These are phyloP conservation scores for Leptopilina clavipes DNA, from an alignment of 1,140 invertebrate species.

Conservation along the genomic window DNA sequence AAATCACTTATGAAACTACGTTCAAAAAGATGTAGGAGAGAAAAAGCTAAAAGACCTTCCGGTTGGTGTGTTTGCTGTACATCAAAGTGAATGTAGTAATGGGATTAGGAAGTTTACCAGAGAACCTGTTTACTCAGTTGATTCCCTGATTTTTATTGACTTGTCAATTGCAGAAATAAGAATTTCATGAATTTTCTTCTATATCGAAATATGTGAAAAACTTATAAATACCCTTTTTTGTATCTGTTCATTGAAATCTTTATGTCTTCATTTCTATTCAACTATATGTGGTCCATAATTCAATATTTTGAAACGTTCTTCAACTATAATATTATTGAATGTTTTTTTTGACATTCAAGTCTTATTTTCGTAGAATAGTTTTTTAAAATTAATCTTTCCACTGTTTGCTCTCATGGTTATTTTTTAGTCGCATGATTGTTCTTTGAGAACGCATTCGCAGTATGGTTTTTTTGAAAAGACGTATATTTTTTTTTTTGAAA, in stretches of 20 bases:
- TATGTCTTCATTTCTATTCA: too few relatives aligned
- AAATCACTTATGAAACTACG: constrained; percentile 1
- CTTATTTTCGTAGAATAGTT: background rate
- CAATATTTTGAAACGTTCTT: too few relatives aligned
- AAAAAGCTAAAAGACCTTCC: constrained; percentile 10
- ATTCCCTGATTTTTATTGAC: constrained; percentile 59
- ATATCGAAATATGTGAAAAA: background rate
- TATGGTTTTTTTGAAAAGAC: background rate
- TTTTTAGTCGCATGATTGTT: too few relatives aligned
- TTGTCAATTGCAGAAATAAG: constrained; percentile 47
- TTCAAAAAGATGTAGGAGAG: background rate
- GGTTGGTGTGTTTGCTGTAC: constrained; percentile 52
- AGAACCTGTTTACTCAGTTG: constrained; percentile 48
- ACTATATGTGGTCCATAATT: too few relatives aligned
- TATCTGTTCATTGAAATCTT: too few relatives aligned
- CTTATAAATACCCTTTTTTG: too few relatives aligned
- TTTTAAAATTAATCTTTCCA: too few relatives aligned
- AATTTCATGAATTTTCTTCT: constrained; percentile 48
- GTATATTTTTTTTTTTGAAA: background rate
- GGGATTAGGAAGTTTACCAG: constrained; percentile 47
- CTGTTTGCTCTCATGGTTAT: too few relatives aligned
- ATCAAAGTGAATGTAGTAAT: constrained; percentile 54
- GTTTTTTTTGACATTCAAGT: too few relatives aligned
- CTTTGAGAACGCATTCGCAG: background rate
- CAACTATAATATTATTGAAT: too few relatives aligned